phyloP scores from a whole-genome alignment of 2,113 vertebrate species.

The Gymnocephalus cernua region DNA sequence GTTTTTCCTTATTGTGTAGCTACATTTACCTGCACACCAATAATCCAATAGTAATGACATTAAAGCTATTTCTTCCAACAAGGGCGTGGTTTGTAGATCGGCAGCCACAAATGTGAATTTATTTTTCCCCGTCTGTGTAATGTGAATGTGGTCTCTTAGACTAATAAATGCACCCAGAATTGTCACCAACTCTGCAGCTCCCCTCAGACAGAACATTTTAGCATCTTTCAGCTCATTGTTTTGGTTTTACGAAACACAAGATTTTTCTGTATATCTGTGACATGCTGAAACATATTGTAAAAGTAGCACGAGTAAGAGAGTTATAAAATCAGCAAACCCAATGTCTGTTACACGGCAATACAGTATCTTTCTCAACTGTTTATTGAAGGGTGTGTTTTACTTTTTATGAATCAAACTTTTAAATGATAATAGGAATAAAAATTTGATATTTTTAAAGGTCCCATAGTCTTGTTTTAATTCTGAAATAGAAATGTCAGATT shows the following conservation, averaged over 20 bases:
- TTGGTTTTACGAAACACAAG: neutral
- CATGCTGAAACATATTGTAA: neutral
- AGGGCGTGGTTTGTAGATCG: neutral
- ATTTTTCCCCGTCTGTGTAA: no score
- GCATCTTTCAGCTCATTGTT: neutral
- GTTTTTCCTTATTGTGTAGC: neutral
- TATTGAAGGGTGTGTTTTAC: neutral
- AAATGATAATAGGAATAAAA: neutral
- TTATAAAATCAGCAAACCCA: neutral
- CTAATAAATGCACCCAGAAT: neutral
- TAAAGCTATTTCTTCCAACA: constrained; percentile 17
- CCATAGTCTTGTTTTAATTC: neutral
- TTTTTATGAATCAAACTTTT: neutral
- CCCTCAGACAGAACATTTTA: neutral
- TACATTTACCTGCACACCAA: neutral
- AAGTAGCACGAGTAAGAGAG: neutral
- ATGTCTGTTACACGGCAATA: neutral
- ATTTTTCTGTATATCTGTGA: neutral
- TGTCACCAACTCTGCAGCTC: no score
- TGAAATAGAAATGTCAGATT: neutral
- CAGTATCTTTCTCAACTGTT: neutral
- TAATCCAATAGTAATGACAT: constrained; percentile 6
- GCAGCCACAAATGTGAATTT: no score
- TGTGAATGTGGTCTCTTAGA: no score
- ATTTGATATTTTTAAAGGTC: neutral